Evolutionary conservation across 1,140 invertebrate species (phyloP).

Genomic region (Acarapis woodi): DNA sequence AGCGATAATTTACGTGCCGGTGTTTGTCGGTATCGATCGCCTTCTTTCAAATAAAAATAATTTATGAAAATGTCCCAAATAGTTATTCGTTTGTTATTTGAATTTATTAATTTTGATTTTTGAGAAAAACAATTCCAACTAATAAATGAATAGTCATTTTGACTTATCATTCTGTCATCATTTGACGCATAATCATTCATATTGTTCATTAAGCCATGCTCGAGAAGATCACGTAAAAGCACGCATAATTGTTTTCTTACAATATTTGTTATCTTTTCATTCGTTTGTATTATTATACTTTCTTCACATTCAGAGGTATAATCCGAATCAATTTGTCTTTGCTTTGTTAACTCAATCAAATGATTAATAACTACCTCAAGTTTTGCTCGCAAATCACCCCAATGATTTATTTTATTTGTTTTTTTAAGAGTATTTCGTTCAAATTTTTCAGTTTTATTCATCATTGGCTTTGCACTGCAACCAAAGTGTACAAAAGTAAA

Average conservation of each 20-base stretch:
- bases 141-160: no score
- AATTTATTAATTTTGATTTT: slow-evolving; percentile 17
- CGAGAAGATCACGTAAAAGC: slow-evolving; percentile 59
- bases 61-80: no score
- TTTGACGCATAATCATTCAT: no score
- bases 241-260: slow-evolving; percentile 69
- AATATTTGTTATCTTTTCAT: slow-evolving; percentile 44
- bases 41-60: slow-evolving; percentile 21
- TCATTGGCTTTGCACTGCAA: slow-evolving; percentile 32
- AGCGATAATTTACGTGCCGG: slow-evolving; percentile 83
- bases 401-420: slow-evolving; percentile 54
- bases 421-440: slow-evolving; percentile 55
- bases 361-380: slow-evolving; percentile 62
- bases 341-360: slow-evolving; percentile 21
- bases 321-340: slow-evolving; percentile 24
- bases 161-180: no score
- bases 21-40: slow-evolving; percentile 66
- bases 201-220: slow-evolving; percentile 85
- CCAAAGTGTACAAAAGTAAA: slow-evolving; percentile 72
- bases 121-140: slow-evolving; percentile 53
- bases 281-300: slow-evolving; percentile 21
- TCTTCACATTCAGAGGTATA: slow-evolving; percentile 32
- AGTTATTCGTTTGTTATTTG: slow-evolving; percentile 15
- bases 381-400: slow-evolving; percentile 67
- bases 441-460: slow-evolving; percentile 23